Evolutionary conservation across 2,113 vertebrate genomes (phyloP).

Genomic region (Seriola dumerili): DNA sequence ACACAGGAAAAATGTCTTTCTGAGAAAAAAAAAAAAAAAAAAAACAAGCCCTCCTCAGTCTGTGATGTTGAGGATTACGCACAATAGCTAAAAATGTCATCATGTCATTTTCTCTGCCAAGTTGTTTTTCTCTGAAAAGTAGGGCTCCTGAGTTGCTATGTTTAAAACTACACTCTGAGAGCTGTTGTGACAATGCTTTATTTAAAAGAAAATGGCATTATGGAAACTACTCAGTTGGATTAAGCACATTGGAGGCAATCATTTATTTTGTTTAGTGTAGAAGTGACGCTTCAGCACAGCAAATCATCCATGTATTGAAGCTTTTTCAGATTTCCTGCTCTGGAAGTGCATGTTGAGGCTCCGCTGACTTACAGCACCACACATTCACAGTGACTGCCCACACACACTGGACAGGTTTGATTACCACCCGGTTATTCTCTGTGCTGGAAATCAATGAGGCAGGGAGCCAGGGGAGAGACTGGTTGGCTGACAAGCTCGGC

Average conservation of each 20-base stretch:
- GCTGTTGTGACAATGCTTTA: neutral
- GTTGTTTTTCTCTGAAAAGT: slow-evolving; percentile 1
- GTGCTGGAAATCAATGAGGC: slow-evolving; percentile 70
- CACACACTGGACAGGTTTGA: slow-evolving; percentile 61
- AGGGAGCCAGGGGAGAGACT: slow-evolving; percentile 54
- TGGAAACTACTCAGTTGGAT: neutral
- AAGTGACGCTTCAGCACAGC: neutral
- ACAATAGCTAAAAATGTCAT: slow-evolving; percentile 8
- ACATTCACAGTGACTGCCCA: slow-evolving; percentile 27
- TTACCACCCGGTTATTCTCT: slow-evolving; percentile 56
- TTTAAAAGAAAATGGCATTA: neutral
- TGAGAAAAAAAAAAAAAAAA: slow-evolving; percentile 9
- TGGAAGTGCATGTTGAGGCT: slow-evolving; percentile 8
- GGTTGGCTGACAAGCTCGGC: slow-evolving; percentile 38
- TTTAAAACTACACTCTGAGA: neutral
- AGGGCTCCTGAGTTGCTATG: neutral
- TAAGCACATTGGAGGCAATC: neutral
- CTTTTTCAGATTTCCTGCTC: neutral
- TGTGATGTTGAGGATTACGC: neutral
- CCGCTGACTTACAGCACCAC: neutral
- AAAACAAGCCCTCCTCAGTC: neutral
- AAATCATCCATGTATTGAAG: neutral
- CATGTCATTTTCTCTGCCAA: slow-evolving; percentile 4
- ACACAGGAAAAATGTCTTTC: slow-evolving; percentile 18
- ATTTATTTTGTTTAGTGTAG: slow-evolving; percentile 2